Percentiles rank a stretch among this genome's conserved stretches.
phyloP scores from a whole-genome alignment of 2,888 invertebrate genomes.

The Troides oblongomaculatus region DNA sequence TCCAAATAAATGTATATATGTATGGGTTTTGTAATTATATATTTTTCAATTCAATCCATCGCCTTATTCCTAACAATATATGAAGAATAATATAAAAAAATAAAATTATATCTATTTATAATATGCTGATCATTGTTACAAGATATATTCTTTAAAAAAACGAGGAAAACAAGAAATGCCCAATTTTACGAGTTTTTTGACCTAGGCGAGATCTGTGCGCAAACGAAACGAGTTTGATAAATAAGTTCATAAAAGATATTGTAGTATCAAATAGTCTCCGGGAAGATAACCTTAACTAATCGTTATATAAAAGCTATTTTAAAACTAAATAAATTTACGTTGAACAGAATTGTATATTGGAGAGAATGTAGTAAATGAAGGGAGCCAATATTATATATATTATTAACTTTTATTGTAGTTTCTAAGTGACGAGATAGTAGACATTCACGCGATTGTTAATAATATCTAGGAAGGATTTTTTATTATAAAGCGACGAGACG shows the following conservation, averaged over 20 bases:
- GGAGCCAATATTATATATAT: neutral
- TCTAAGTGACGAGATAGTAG: neutral
- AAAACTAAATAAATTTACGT: slow-evolving; percentile 6
- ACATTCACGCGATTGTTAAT: neutral
- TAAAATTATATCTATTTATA: neutral
- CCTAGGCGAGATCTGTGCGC: slow-evolving; percentile 48
- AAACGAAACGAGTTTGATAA: slow-evolving; percentile 49
- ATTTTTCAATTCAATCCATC: no score
- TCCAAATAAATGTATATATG: no score
- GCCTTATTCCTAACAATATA: no score
- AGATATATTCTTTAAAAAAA: slow-evolving; percentile 24
- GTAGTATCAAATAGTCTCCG: slow-evolving; percentile 43
- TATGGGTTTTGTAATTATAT: no score
- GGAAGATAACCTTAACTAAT: slow-evolving; percentile 52
- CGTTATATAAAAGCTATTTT: slow-evolving; percentile 32
- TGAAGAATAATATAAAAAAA: neutral
- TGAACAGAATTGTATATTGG: neutral
- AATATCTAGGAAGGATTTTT: neutral
- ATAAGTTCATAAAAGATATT: slow-evolving; percentile 49
- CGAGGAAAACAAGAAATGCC: slow-evolving; percentile 38
- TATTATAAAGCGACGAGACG: no score
- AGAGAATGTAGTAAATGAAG: neutral
- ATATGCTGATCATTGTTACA: neutral
- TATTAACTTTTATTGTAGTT: neutral
- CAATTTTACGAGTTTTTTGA: slow-evolving; percentile 67